These are phyloP conservation scores for Lottia scabra DNA, from an alignment of 2,888 invertebrate species.

Conservation along the genomic window DNA sequence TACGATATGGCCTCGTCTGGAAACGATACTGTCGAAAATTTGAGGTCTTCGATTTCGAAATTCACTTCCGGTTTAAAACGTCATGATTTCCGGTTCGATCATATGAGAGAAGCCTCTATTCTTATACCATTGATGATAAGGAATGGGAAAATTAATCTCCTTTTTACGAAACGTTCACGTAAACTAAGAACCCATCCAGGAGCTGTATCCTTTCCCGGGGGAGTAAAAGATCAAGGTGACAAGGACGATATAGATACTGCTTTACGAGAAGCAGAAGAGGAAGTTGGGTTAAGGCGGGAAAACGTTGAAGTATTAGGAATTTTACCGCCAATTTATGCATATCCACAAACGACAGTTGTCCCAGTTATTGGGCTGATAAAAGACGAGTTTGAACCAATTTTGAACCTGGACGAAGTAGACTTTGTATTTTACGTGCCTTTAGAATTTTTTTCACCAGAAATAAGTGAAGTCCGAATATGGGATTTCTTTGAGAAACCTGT, in stretches of 20 bases:
- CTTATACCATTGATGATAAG: slow-evolving; percentile 50
- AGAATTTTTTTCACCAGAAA: slow-evolving; percentile 45
- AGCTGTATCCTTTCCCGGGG: slow-evolving; percentile 64
- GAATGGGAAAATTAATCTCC: slow-evolving; percentile 41
- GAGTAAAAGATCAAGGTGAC: slow-evolving; percentile 55
- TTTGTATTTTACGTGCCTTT: slow-evolving; percentile 58
- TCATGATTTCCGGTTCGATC: not conserved
- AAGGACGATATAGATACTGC: slow-evolving; percentile 55
- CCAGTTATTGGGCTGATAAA: slow-evolving; percentile 59
- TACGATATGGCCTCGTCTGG: no score
- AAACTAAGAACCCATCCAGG: slow-evolving; percentile 53
- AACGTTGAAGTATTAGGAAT: slow-evolving; percentile 53
- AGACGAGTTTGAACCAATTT: slow-evolving; percentile 47
- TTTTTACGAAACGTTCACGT: slow-evolving; percentile 53
- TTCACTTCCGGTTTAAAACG: not conserved
- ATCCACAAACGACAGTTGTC: slow-evolving; percentile 49
- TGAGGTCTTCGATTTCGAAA: not conserved
- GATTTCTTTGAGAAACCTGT: not conserved
- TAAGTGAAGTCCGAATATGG: not conserved
- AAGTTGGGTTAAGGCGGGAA: slow-evolving; percentile 56
- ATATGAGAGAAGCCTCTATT: not conserved
- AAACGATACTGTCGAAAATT: no score
- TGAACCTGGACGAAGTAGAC: slow-evolving; percentile 59
- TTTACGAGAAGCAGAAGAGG: slow-evolving; percentile 65
- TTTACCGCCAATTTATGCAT: slow-evolving; percentile 44